Base-by-base conservation (phyloP, 2,888 invertebrate species). In the Steinernema carpocapsae region DNA sequence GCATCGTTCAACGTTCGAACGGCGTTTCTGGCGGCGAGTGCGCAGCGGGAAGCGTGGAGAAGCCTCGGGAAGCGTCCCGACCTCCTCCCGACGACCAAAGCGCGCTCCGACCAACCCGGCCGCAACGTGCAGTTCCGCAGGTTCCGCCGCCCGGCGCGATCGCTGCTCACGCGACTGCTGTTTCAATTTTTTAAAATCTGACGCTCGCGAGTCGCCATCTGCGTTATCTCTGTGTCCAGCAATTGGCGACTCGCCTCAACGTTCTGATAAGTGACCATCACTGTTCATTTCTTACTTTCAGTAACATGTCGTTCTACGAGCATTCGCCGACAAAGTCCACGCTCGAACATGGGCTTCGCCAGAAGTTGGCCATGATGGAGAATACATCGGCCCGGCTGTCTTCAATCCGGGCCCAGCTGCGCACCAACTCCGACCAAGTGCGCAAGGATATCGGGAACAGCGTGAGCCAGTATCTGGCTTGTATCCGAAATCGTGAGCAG, bases 401-500 rank as follows among this genome's bases (percentile, higher is more conserved):
- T 17, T 76, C 79, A 14, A 73, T 76, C 45, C 76, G 76, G 29
- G 74, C 78, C 24, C 56, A 76, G 43, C 75, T 81, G 45, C 76
- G 79, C 26, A 71, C 72, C n/a, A 81, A 81, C 72, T 76, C 79
- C 24, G 79, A 79, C 17, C 59, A 74, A 74, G 78, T 78, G 32
- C 79, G 82, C 52, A 76, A 79, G 59, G 84, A 84, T 19, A 80
- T 84, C 56, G 73, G 76, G 52, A 76, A 76, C 32, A 71, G 78
- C 10, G 72, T 82, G 42, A 74, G 78, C 37, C 80, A 82, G 10
- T 81, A 82, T 72, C 74, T 82, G 46, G 73, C 73, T 3, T 76
- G 79, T 10, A 56, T 81, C 12, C 77, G 82, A 7, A 78, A 76
- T n/a, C 77, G 84, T 7, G 84, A 84, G 72, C 75, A 79, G 45